phyloP scores from a whole-genome alignment of 92 coral and sea anemone species.

The Porites cylindrica region DNA sequence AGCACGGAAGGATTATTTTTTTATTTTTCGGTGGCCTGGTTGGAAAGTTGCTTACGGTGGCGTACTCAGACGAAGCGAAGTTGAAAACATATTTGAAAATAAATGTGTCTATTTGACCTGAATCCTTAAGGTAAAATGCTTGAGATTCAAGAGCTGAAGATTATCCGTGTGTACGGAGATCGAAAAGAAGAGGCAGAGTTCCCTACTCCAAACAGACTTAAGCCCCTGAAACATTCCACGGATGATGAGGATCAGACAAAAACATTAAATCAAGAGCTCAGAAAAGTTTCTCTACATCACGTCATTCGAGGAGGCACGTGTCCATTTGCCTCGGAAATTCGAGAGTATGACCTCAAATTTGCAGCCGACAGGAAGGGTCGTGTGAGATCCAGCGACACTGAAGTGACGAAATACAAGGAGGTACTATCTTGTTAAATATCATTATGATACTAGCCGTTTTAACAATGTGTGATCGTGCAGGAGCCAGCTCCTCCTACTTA shows the following conservation, averaged over 20 bases:
- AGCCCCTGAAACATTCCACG: constrained; percentile 25
- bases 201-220: constrained; percentile 84
- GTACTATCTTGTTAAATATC: constrained; percentile 14
- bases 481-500: no score
- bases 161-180: constrained; percentile 83
- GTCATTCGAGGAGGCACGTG: constrained; percentile 70
- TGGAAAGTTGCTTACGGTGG: no score
- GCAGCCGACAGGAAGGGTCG: constrained; percentile 2
- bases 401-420: constrained; percentile 53
- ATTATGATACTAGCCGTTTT: background rate
- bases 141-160: constrained; percentile 72
- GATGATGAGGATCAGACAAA: constrained; percentile 51
- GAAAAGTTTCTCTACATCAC: constrained; percentile 81
- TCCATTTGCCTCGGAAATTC: constrained; percentile 61
- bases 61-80: no score
- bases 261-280: constrained; percentile 54
- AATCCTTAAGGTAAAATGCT: constrained; percentile 45
- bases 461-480: background rate
- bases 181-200: constrained; percentile 74
- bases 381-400: constrained; percentile 7
- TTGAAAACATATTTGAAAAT: no score
- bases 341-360: constrained; percentile 55
- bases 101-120: no score
- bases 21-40: no score
- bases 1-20: no score